Percentiles rank a stretch among this genome's conserved stretches.
Evolutionary conservation across 2,888 invertebrate species (phyloP).

Genomic region (Macrosoma leucophasiata): DNA sequence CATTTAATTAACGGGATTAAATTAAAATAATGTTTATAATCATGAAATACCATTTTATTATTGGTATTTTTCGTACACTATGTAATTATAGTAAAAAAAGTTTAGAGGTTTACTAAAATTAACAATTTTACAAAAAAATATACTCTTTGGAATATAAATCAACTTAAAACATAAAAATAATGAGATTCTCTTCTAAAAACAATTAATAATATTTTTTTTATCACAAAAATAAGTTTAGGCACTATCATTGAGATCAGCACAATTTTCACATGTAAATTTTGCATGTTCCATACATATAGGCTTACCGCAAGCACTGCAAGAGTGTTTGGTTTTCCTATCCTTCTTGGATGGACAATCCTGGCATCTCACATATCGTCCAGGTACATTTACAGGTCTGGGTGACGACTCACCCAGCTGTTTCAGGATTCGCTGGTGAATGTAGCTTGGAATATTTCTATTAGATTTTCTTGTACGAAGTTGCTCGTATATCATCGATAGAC

Average conservation of each 20-base stretch:
- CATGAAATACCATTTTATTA: too few species aligned
- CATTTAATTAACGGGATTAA: too few species aligned
- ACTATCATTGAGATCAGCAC: constrained; percentile 15
- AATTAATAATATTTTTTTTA: too few species aligned
- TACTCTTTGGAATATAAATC: too few species aligned
- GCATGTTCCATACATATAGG: constrained; percentile 20
- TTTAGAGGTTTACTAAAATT: too few species aligned
- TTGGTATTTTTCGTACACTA: too few species aligned
- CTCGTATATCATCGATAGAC: constrained; percentile 6
- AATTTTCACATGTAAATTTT: constrained; percentile 17
- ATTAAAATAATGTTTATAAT: too few species aligned
- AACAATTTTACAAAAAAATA: too few species aligned
- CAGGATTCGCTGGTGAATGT: constrained; percentile 4
- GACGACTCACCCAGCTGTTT: constrained; percentile 14
- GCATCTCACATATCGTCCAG: constrained; percentile 13
- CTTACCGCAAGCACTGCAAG: constrained; percentile 15
- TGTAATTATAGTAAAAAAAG: too few species aligned
- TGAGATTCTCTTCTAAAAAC: too few species aligned
- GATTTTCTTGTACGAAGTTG: constrained; percentile 1
- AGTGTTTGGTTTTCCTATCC: constrained; percentile 16
- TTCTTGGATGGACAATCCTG: constrained; percentile 15
- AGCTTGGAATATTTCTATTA: constrained; percentile 13
- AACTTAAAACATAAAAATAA: too few species aligned
- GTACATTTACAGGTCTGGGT: constrained; percentile 10
- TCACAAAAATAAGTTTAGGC: too few species aligned